phyloP scores from a whole-genome alignment of 2,113 vertebrate genomes.

The Tichodroma muraria region DNA sequence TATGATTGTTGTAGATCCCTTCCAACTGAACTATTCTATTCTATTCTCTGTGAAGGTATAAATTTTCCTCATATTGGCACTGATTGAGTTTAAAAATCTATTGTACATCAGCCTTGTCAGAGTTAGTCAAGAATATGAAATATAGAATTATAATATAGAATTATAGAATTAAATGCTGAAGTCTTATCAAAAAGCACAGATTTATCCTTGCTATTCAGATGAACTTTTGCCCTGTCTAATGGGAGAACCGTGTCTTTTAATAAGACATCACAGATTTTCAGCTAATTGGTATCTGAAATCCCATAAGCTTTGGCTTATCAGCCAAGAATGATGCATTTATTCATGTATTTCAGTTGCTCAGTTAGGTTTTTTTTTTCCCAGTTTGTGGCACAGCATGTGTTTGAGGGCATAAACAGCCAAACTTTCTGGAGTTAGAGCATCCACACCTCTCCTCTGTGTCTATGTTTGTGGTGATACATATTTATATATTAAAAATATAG shows the following conservation, averaged over 20 bases:
- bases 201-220: not conserved
- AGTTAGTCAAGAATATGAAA: not conserved
- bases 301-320: not conserved
- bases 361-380: not conserved
- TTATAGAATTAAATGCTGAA: not conserved
- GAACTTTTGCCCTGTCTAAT: not conserved
- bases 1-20: not conserved
- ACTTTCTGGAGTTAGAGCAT: not conserved
- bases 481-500: not conserved
- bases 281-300: conserved; percentile 21
- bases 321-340: conserved; percentile 19
- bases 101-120: not conserved
- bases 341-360: conserved; percentile 19
- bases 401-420: not conserved
- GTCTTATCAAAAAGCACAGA: not conserved
- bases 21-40: not conserved
- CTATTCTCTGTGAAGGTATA: not conserved
- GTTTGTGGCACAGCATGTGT: not conserved
- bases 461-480: not conserved
- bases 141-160: not conserved
- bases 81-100: not conserved
- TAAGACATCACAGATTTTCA: conserved; percentile 19
- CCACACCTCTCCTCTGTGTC: not conserved
- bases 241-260: not conserved
- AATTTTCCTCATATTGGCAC: not conserved